These are phyloP conservation scores for Brenthis daphne DNA, from an alignment of 2,888 invertebrate genomes.

Conservation along the genomic window DNA sequence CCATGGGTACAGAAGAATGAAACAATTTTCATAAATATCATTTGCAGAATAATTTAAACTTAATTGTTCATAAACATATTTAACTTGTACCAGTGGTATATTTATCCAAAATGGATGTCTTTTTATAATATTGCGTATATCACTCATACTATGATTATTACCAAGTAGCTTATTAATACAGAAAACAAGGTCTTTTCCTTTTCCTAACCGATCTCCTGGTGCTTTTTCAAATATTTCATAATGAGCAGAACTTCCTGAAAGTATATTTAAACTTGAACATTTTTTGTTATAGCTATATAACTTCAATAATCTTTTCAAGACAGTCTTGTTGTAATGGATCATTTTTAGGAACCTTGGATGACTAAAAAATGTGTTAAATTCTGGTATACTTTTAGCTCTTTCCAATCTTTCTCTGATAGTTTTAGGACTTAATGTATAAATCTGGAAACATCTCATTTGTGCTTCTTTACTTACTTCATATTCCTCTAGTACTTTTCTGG, in stretches of 20 bases:
- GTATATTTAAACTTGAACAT: constrained; percentile 69
- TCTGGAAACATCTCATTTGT: constrained; percentile 71
- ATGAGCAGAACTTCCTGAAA: constrained; percentile 68
- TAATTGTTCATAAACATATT: constrained; percentile 62
- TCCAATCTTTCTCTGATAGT: constrained; percentile 66
- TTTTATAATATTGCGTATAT: constrained; percentile 57
- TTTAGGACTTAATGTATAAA: constrained; percentile 60
- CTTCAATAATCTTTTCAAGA: constrained; percentile 57
- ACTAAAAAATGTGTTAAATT: constrained; percentile 62
- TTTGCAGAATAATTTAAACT: constrained; percentile 53
- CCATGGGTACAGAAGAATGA: constrained; percentile 74
- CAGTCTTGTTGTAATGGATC: constrained; percentile 70
- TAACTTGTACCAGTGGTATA: constrained; percentile 68
- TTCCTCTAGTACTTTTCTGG: constrained; percentile 61
- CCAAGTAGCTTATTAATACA: constrained; percentile 63
- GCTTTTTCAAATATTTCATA: constrained; percentile 70
- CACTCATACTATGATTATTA: constrained; percentile 51
- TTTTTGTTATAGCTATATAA: constrained; percentile 67
- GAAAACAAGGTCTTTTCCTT: constrained; percentile 71
- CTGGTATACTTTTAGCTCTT: constrained; percentile 63
- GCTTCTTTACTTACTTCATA: constrained; percentile 67
- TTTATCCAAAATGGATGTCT: constrained; percentile 76
- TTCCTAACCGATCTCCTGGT: constrained; percentile 71
- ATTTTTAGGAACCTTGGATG: constrained; percentile 75
- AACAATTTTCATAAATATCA: constrained; percentile 72